phyloP scores from a whole-genome alignment of 2,113 vertebrate genomes.

The Cathartes aura region DNA sequence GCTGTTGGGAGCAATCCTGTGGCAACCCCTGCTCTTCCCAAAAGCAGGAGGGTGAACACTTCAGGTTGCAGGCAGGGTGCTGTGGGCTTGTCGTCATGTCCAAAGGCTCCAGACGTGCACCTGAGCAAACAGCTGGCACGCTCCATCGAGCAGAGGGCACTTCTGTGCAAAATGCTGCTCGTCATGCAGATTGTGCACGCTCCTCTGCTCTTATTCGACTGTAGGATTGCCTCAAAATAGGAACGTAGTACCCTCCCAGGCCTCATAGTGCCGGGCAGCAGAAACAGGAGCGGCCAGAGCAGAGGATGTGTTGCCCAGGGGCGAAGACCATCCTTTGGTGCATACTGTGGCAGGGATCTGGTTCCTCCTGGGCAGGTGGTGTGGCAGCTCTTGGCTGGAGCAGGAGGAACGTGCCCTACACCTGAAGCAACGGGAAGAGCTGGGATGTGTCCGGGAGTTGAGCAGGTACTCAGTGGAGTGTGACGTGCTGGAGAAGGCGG shows the following conservation, averaged over 20 bases:
- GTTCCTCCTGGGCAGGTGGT: not conserved
- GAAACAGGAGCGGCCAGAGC: rapidly evolving
- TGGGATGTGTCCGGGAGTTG: not conserved
- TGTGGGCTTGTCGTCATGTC: not conserved
- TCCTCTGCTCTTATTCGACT: not conserved
- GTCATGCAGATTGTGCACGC: rapidly evolving
- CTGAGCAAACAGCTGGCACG: rapidly evolving
- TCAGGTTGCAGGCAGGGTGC: not conserved
- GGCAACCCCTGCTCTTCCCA: not conserved
- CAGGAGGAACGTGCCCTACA: not conserved
- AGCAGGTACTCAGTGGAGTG: not conserved
- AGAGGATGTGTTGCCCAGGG: rapidly evolving
- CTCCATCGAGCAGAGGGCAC: rapidly evolving
- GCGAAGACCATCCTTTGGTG: not conserved
- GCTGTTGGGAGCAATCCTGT: not conserved
- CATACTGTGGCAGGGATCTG: not conserved
- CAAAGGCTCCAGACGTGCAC: not conserved
- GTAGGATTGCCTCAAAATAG: not conserved
- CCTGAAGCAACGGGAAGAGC: not conserved
- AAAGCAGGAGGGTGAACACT: not conserved
- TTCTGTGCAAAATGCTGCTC: not conserved
- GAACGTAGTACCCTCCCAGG: rapidly evolving
- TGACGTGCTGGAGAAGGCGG: rapidly evolving
- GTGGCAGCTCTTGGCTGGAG: not conserved
- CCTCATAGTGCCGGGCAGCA: too few relatives aligned